Conservation (phyloP, 2,797 vertebrate genomes). For the Sebastes matsubarae region DNA sequence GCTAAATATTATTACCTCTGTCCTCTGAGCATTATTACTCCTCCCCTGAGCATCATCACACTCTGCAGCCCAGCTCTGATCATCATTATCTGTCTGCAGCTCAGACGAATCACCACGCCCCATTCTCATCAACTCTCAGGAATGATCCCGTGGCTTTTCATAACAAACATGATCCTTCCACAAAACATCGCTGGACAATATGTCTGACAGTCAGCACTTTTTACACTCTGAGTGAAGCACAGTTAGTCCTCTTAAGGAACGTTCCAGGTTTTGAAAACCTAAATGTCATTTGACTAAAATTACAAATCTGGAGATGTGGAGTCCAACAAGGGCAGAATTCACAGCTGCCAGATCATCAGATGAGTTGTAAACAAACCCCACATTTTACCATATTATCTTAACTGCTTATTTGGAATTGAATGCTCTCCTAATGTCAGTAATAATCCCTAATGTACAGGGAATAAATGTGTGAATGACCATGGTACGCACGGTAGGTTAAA, state of each 20-base stretch:
- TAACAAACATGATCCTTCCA: constrained; percentile 17
- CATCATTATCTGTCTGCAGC: constrained; percentile 41
- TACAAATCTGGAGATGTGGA: not conserved
- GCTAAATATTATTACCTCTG: constrained; percentile 76
- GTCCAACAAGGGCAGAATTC: not conserved
- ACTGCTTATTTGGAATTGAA: not conserved
- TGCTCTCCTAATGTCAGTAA: not conserved
- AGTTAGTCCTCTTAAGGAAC: not conserved
- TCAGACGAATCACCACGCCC: not conserved
- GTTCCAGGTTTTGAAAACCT: not conserved
- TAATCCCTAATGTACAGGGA: not conserved
- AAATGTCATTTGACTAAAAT: not conserved
- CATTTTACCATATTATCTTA: not conserved
- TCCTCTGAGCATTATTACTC: constrained; percentile 44
- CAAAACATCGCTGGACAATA: constrained; percentile 10
- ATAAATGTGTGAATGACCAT: not conserved
- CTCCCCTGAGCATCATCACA: constrained; percentile 30
- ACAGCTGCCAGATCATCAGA: not conserved
- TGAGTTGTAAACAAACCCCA: not conserved
- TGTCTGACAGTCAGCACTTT: not conserved
- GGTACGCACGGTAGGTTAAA: not conserved
- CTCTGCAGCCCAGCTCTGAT: constrained; percentile 5
- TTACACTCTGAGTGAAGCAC: not conserved
- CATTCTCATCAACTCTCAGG: not conserved
- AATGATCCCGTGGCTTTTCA: constrained; percentile 13